Evolutionary conservation across 2,113 vertebrate species (phyloP), one percentile per base, ranked within the genome.

Genomic region (Dicaeum eximium): DNA sequence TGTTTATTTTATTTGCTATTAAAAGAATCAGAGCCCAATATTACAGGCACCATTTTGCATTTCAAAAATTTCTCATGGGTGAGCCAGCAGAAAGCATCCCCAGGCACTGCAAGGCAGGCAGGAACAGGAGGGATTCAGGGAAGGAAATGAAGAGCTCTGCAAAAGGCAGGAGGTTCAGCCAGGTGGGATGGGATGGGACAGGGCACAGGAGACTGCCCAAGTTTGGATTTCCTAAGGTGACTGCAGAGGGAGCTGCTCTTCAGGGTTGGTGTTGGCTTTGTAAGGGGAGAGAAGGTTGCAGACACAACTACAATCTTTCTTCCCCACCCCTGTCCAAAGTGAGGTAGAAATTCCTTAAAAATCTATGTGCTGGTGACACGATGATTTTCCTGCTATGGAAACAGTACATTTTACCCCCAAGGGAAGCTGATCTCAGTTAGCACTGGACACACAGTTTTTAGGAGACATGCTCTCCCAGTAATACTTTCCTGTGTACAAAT

Each of bases 231-330:
- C 67, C 12, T 14, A 13, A 64, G 45, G 51, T 50, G 92, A 48
- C 94, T 94, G 75, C 79, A 96, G 92, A 92, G 95, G 92, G 79
- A 88, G 93, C 88, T 86, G 92, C 94, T 96, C 72, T 86, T 94
- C 90, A 84, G 65, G 37, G 48, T 3, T 95, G 66, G 8, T 51
- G 50, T 38, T 42, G 22, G 40, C 18, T 82, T 70, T 37, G 37
- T 4, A 38, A 86, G 21, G 27, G 45, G 64, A 84, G n/a, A 77
- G 35, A 57, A 51, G n/a, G 33, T 58, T 86, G 42, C 64, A 86
- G 51, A 81, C 47, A 78, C 18, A 83, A 60, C 13, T 67, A 51
- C 17, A 62, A 14, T 5, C 54, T 31, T 48, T 53, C 80, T 19
- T 81, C 67, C 37, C 56, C 25, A 23, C n/a, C 38, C 44, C 37